Evolutionary conservation across 2,797 vertebrate genomes (phyloP), one percentile per base, ranked within the genome.

Genomic region (Carcharodon carcharias): DNA sequence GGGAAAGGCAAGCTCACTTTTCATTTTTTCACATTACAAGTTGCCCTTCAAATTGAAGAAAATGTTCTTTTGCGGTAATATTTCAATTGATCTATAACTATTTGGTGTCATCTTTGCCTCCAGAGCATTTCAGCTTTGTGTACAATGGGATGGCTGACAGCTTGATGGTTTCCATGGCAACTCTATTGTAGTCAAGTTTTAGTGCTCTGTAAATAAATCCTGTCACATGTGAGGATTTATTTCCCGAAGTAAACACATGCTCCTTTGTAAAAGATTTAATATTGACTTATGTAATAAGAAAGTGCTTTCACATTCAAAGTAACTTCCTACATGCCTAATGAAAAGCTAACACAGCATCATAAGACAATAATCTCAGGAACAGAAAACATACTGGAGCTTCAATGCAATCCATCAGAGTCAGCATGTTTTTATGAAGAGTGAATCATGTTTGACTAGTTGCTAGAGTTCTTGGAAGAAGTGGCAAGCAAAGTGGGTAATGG

Each of bases 61-160:
- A 73, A 95, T 73, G 35, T 95, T 73, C 65, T 54, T 54, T 26
- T 95, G 54, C 5, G 56, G 45, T 73, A 56, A 16, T 56, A 54
- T 56, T 95, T 95, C 67, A 95, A 73, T 95, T 69, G 40, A 93
- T 93, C 67, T 56, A 45, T 31, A 71, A 71, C 73, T 73, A 95
- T 28, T 95, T 73, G 65, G 2, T 2, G 56, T 56, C 50, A 45
- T 73, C 1, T 69, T 73, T 95, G 45, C 11, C 45, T 73, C 14
- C 16, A 56, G 67, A 95, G 31, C 28, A 71, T 28, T 73, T 54
- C 94, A 73, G 88, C 35, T 95, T 73, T 95, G 69, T 56, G 26
- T 73, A 95, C 3, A 95, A 35, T 95, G 45, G 94, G 45, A 35
- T 35, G 28, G 94, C 31, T 71, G 94, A 73, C n/a, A 56, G 50